Percentiles rank a stretch among this genome's conserved stretches.
Conservation (phyloP, 2,797 vertebrate species). For the Pipistrellus pygmaeus region DNA sequence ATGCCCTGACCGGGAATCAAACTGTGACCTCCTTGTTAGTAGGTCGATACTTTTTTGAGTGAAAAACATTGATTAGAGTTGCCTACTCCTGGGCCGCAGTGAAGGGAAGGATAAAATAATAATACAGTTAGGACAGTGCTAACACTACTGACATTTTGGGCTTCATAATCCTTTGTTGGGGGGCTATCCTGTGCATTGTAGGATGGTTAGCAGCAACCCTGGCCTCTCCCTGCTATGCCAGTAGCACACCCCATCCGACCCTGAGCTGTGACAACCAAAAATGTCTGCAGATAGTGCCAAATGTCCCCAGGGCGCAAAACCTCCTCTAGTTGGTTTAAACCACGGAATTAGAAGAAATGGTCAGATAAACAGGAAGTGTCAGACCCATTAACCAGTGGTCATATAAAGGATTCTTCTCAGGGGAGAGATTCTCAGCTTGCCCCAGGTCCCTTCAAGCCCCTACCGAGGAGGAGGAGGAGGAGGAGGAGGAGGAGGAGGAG, state of each 20-base stretch:
- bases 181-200: not conserved
- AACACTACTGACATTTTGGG: not conserved
- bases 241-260: not conserved
- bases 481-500: not conserved
- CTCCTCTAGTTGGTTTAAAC: conserved; percentile 48
- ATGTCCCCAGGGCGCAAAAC: conserved; percentile 27
- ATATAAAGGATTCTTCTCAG: conserved; percentile 66
- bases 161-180: not conserved
- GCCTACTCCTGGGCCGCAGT: not conserved
- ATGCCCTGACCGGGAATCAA: too few species aligned
- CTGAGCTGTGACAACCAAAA: conserved; percentile 13
- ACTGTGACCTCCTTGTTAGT: too few species aligned
- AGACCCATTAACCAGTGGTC: conserved; percentile 63
- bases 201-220: not conserved
- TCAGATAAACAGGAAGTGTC: conserved; percentile 68
- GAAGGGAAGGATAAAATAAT: conserved; percentile 20
- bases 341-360: conserved; percentile 64
- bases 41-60: not conserved
- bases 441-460: not conserved
- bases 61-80: conserved; percentile 6
- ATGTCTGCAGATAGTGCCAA: conserved; percentile 58
- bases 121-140: not conserved
- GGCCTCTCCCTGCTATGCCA: not conserved
- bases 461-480: not conserved
- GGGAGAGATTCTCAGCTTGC: conserved; percentile 27